Percentiles rank a stretch among this genome's conserved stretches.
Evolutionary conservation across 2,113 vertebrate species (phyloP).

Genomic region (Crocuta crocuta): DNA sequence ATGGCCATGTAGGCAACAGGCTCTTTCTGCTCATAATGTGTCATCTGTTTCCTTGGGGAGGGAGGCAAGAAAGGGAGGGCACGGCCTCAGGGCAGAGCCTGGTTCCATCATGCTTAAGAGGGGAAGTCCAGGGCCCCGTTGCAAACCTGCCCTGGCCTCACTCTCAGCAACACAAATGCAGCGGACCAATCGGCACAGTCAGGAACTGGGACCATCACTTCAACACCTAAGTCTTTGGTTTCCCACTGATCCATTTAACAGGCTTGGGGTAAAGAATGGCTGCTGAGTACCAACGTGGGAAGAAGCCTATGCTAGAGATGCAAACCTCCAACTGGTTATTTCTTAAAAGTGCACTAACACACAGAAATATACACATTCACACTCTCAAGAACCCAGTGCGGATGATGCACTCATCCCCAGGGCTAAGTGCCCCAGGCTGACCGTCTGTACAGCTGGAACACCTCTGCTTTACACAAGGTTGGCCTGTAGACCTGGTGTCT

Average conservation of each 20-base stretch:
- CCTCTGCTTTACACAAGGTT: background rate
- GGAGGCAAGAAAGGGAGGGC: background rate
- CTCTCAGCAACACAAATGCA: background rate
- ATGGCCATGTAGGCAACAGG: conserved; percentile 77
- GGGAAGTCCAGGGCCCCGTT: background rate
- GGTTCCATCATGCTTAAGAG: background rate
- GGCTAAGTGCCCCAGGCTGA: background rate
- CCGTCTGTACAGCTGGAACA: background rate
- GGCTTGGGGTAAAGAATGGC: background rate
- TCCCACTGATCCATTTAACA: background rate
- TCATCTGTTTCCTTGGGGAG: conserved; percentile 53
- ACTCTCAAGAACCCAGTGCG: background rate
- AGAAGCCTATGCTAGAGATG: background rate
- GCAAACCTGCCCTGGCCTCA: background rate
- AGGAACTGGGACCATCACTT: background rate
- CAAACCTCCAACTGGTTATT: background rate
- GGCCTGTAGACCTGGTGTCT: background rate
- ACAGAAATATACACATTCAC: background rate
- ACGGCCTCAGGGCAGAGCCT: background rate
- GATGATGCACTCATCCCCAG: background rate
- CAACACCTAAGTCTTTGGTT: background rate
- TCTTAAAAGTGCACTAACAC: background rate
- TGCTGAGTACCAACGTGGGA: background rate
- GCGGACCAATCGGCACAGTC: background rate
- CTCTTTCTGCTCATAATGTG: conserved; percentile 51